Evolutionary conservation across 2,113 vertebrate genomes (phyloP).

Genomic region (Cynocephalus volans): DNA sequence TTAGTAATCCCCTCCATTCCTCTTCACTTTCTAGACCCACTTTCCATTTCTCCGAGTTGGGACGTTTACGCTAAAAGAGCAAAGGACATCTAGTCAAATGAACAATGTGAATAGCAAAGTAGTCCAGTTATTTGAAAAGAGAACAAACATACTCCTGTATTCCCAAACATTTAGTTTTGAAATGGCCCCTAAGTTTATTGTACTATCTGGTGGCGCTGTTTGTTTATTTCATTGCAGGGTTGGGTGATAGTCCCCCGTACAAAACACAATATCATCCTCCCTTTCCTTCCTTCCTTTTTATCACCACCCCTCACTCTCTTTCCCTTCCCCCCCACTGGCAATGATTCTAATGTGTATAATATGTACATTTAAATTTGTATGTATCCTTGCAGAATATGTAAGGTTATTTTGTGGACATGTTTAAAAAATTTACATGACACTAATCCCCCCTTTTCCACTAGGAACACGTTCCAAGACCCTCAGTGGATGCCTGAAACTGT

Average conservation of each 20-base stretch:
- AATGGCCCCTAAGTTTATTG: background rate
- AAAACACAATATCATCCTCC: slow-evolving; percentile 33
- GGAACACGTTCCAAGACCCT: too few species aligned
- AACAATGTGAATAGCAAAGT: slow-evolving; percentile 83
- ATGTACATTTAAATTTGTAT: slow-evolving; percentile 49
- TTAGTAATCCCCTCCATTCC: slow-evolving; percentile 80
- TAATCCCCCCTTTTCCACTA: too few species aligned
- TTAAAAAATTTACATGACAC: slow-evolving; percentile 19
- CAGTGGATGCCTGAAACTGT: too few species aligned
- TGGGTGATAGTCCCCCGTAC: background rate
- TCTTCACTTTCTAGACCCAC: slow-evolving; percentile 78
- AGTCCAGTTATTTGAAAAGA: slow-evolving; percentile 68
- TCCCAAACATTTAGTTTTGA: slow-evolving; percentile 52
- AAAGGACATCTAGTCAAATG: slow-evolving; percentile 82
- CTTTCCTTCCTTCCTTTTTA: background rate
- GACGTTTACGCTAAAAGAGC: slow-evolving; percentile 78
- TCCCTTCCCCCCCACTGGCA: background rate
- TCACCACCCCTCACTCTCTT: background rate
- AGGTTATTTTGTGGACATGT: slow-evolving; percentile 3
- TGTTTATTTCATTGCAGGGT: slow-evolving; percentile 21
- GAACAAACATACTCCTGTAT: background rate
- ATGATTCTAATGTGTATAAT: slow-evolving; percentile 31
- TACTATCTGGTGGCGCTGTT: background rate
- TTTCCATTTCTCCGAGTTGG: slow-evolving; percentile 70
- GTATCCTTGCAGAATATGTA: slow-evolving; percentile 6